These are phyloP conservation scores for Xestobium rufovillosum DNA, from an alignment of 2,888 invertebrate genomes.

Conservation along the genomic window DNA sequence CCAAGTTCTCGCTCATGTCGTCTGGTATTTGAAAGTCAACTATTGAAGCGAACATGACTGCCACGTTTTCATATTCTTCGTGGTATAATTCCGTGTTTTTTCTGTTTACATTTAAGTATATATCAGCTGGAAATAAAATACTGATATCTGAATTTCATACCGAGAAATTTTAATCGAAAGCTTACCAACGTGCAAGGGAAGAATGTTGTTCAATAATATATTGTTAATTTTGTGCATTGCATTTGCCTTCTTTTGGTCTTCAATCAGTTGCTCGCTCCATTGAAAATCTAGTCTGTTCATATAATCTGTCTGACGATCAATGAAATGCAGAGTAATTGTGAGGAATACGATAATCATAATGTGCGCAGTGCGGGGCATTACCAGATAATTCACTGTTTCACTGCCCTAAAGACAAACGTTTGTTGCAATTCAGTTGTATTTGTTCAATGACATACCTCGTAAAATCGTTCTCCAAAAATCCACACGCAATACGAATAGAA, in stretches of 20 bases:
- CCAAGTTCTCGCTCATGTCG: constrained; percentile 48
- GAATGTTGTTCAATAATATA: constrained; percentile 82
- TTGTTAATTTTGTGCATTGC: constrained; percentile 83
- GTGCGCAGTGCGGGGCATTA: constrained; percentile 64
- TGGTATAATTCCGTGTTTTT: constrained; percentile 63
- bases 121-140: constrained; percentile 53
- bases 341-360: constrained; percentile 66
- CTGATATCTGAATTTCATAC: constrained; percentile 9
- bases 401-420: constrained; percentile 50
- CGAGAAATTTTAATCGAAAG: constrained; percentile 17
- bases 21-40: constrained; percentile 41
- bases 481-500: constrained; percentile 66
- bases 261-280: constrained; percentile 68
- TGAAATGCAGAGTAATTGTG: constrained; percentile 69
- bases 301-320: constrained; percentile 85
- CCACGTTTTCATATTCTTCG: constrained; percentile 80
- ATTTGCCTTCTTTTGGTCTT: constrained; percentile 79
- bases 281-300: constrained; percentile 75
- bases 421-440: too few species aligned
- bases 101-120: constrained; percentile 65
- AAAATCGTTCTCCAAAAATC: constrained; percentile 48
- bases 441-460: constrained; percentile 41
- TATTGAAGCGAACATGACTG: constrained; percentile 94
- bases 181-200: constrained; percentile 87
- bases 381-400: constrained; percentile 61